A percentile compares a stretch with the other conserved stretches of the same genome.
These are phyloP conservation scores for Montipora cactus DNA, from an alignment of 64 coral and sea anemone species.

Conservation along the genomic window DNA sequence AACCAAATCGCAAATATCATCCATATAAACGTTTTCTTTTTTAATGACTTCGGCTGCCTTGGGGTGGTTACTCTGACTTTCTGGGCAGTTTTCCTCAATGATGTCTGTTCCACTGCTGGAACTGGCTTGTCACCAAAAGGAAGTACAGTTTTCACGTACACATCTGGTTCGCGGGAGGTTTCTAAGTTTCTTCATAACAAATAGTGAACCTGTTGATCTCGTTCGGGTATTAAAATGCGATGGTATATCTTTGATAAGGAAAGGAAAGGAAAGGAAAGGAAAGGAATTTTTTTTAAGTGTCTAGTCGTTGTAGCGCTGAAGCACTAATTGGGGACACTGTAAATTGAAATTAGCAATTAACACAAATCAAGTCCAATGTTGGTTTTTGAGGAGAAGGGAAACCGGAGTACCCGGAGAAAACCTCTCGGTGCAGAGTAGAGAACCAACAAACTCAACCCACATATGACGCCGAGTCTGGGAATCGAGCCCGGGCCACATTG, in stretches of 20 bases:
- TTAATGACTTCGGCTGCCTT: slow-evolving; percentile 35
- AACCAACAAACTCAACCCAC: no score
- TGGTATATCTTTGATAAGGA: neutral
- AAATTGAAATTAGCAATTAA: no score
- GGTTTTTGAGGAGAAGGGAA: no score
- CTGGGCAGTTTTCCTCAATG: slow-evolving; percentile 57
- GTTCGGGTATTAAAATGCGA: neutral
- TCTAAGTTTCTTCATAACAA: slow-evolving; percentile 1
- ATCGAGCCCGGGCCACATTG: no score
- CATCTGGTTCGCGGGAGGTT: neutral
- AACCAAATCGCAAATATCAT: slow-evolving; percentile 49
- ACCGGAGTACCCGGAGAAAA: no score
- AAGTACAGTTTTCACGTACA: neutral
- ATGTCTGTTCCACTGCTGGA: slow-evolving; percentile 28
- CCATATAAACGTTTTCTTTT: slow-evolving; percentile 53
- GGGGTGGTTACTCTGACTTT: slow-evolving; percentile 27
- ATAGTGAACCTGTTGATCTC: neutral
- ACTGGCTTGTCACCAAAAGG: neutral
- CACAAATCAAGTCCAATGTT: no score
- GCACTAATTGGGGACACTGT: no score
- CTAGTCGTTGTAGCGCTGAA: no score
- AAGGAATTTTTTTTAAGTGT: no score
- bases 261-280: neutral
- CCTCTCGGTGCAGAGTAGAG: no score
- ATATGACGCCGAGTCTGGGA: no score